Percentiles rank a stretch among this genome's conserved stretches.
phyloP scores from a whole-genome alignment of 2,888 invertebrate species.

The Drosophila multiciliata region DNA sequence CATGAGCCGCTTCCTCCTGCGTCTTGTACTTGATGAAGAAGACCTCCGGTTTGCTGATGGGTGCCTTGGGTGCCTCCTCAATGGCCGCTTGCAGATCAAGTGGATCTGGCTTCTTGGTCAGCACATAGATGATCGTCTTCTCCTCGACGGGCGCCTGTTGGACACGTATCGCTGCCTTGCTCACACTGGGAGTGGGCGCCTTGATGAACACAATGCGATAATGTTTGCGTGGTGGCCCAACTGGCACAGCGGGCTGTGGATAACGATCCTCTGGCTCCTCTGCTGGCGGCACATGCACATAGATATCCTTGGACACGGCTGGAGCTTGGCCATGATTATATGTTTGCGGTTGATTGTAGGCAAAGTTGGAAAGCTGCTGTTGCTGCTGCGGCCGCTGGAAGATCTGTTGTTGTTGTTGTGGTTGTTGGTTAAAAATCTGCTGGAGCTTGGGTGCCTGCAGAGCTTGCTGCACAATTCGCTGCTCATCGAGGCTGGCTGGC shows the following conservation, averaged over 20 bases:
- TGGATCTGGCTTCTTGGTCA: constrained; percentile 83
- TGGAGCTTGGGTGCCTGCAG: constrained; percentile 66
- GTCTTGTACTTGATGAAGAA: constrained; percentile 85
- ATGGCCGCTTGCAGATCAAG: constrained; percentile 80
- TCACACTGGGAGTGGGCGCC: constrained; percentile 77
- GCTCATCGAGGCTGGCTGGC: constrained; percentile 48
- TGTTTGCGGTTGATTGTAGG: constrained; percentile 29
- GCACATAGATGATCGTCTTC: constrained; percentile 84
- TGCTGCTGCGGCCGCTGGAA: constrained; percentile 45
- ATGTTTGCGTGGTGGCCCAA: constrained; percentile 82
- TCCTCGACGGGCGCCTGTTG: constrained; percentile 82
- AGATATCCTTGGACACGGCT: constrained; percentile 83
- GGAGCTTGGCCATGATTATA: constrained; percentile 41
- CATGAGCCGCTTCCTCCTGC: constrained; percentile 84
- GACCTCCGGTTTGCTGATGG: constrained; percentile 84
- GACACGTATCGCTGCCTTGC: constrained; percentile 68
- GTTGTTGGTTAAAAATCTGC: constrained; percentile 55
- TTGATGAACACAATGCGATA: constrained; percentile 85
- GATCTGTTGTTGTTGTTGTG: constrained; percentile 43
- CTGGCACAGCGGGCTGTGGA: constrained; percentile 59
- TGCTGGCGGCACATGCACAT: constrained; percentile 83
- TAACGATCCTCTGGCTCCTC: constrained; percentile 80
- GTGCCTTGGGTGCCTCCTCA: constrained; percentile 77
- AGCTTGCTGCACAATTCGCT: constrained; percentile 73
- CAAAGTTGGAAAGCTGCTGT: constrained; percentile 42